Evolutionary conservation across 2,888 invertebrate genomes (phyloP), one percentile per base, ranked within the genome.

Genomic region (Linnaemya vulpina): DNA sequence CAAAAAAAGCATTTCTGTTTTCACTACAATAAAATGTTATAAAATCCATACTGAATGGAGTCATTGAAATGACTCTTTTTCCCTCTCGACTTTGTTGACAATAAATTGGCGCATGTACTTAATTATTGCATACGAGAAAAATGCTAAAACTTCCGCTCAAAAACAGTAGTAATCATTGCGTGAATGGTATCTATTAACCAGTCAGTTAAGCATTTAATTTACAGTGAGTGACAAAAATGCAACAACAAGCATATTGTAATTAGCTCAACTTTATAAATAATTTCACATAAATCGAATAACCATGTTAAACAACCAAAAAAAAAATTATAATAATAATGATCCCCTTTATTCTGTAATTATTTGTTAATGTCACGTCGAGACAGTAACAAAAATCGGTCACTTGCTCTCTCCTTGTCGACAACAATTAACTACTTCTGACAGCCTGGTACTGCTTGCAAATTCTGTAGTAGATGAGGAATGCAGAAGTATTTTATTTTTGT

Each of bases 141-240:
- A 71, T 70, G 13, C 11, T 3, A 71, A 53, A 60, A 63, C 71
- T 78, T 78, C 78, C 78, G 70, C 71, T 71, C 15, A 63, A 62
- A 62, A 68, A 20, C 53, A 38, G 15, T 20, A 46, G 17, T 51
- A 38, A 11, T 25, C 43, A 43, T 65, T 20, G 20, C 51, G 5
- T 10, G 11, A 40, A 53, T 53, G 65, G 13, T 55, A 71, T 35
- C 17, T 10, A 35, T 25, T 38, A 17, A 30, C 25, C 30, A 55
- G 55, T 30, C 30, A 25, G 30, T 55, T 30, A 22, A 55, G 15
- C 55, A 55, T 25, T 17, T 17, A 15, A 2, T 30, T 17, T 49
- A 49, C 10, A 8, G 17, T 49, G 49, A 17, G 49, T 2, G n/a
- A 15, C 17, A 49, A 49, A 17, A 17, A 49, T 15, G 15, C 3